phyloP scores from a whole-genome alignment of 2,797 vertebrate species.

The Knipowitschia caucasica region DNA sequence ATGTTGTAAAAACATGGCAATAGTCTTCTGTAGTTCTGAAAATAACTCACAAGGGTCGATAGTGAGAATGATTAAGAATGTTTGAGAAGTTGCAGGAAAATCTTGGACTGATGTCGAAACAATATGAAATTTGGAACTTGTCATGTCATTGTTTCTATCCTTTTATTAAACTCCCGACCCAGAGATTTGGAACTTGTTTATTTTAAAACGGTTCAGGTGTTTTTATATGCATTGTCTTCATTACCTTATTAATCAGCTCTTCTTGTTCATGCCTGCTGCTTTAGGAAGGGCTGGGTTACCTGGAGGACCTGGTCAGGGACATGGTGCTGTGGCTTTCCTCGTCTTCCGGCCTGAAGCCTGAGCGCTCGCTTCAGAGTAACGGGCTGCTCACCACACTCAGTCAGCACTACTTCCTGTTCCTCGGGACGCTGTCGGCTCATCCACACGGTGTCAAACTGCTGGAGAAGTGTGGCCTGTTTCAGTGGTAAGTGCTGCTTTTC shows the following conservation, averaged over 20 bases:
- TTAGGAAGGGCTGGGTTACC: slow-evolving; percentile 91
- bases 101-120: no score
- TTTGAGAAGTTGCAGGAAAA: no score
- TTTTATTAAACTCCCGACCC: no score
- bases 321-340: slow-evolving; percentile 91
- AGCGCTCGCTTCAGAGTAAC: slow-evolving; percentile 93
- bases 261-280: background rate
- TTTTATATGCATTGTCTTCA: no score
- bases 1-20: no score
- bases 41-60: no score
- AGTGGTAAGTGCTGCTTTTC: slow-evolving; percentile 80
- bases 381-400: slow-evolving; percentile 93
- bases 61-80: no score
- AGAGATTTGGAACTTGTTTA: no score
- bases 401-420: slow-evolving; percentile 98
- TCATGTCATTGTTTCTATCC: no score
- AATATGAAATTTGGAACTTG: no score
- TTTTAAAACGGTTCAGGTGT: no score
- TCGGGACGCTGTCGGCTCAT: slow-evolving; percentile 93
- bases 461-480: slow-evolving; percentile 98
- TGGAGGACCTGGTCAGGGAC: slow-evolving; percentile 94
- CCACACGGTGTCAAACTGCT: slow-evolving; percentile 95
- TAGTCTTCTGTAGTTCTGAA: no score
- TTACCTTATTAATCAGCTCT: background rate
- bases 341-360: slow-evolving; percentile 90